Conservation (phyloP, 2,888 invertebrate species). For the Acrocera orbiculus region DNA sequence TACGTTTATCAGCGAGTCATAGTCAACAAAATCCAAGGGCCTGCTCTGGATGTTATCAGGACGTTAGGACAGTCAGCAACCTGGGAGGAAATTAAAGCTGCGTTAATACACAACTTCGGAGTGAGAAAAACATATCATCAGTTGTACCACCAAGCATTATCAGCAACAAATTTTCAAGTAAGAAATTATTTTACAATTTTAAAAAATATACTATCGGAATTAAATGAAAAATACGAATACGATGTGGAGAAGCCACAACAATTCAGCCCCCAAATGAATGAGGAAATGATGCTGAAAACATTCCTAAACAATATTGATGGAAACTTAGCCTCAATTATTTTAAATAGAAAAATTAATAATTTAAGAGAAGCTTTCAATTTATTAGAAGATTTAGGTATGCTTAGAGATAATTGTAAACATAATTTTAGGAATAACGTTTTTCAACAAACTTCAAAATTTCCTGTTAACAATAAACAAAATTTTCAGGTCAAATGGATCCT, state of each 20-base stretch:
- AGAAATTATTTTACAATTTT: slow-evolving; percentile 11
- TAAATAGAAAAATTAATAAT: slow-evolving; percentile 7
- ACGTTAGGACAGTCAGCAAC: slow-evolving; percentile 8
- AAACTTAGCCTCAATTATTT: slow-evolving; percentile 7
- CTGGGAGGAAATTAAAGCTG: slow-evolving; percentile 8
- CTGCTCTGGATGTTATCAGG: slow-evolving; percentile 11
- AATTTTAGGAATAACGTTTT: no score
- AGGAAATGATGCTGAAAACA: slow-evolving; percentile 12
- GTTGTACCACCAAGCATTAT: slow-evolving; percentile 7
- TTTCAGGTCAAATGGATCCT: no score
- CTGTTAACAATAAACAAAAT: no score
- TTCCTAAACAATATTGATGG: slow-evolving; percentile 13
- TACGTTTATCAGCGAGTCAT: slow-evolving; percentile 12
- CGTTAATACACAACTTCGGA: slow-evolving; percentile 11
- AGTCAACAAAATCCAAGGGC: slow-evolving; percentile 11
- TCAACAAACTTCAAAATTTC: no score
- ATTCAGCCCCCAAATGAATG: slow-evolving; percentile 11
- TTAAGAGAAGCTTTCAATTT: slow-evolving; percentile 6
- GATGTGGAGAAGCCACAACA: slow-evolving; percentile 11
- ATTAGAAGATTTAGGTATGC: slow-evolving; percentile 8
- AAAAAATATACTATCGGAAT: slow-evolving; percentile 9
- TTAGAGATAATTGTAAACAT: no score
- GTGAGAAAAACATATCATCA: slow-evolving; percentile 9
- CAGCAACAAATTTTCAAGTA: slow-evolving; percentile 8
- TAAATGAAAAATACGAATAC: slow-evolving; percentile 13